Conservation (phyloP, 2,113 vertebrate species). For the Columbina picui region DNA sequence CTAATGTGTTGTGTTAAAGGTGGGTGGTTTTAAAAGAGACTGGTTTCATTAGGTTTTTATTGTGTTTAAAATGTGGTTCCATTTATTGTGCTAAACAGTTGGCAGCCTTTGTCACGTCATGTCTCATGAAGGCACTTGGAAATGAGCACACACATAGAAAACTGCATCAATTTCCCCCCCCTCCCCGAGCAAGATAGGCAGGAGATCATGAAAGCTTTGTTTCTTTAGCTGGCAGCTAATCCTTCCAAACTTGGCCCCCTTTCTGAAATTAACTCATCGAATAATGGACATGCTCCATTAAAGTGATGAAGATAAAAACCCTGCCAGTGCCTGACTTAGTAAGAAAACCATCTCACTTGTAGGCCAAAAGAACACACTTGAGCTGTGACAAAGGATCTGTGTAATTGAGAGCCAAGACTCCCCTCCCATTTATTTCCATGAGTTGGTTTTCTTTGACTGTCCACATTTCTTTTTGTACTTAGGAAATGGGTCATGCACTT, state of each 20-base stretch:
- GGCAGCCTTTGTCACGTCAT: constrained; percentile 35
- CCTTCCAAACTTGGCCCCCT: constrained; percentile 50
- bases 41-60: constrained; percentile 57
- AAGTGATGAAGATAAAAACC: constrained; percentile 66
- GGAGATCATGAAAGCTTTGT: constrained; percentile 56
- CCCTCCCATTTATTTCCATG: background rate
- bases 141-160: constrained; percentile 48
- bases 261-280: constrained; percentile 66
- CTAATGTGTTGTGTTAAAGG: constrained; percentile 17
- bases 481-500: background rate
- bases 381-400: constrained; percentile 47
- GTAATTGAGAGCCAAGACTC: constrained; percentile 42
- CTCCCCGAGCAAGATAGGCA: constrained; percentile 43
- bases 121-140: constrained; percentile 58
- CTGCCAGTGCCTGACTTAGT: constrained; percentile 58
- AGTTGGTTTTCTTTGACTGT: constrained; percentile 10
- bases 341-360: constrained; percentile 11
- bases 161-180: constrained; percentile 33
- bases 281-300: constrained; percentile 69
- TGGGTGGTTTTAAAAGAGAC: constrained; percentile 46
- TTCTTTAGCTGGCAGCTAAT: constrained; percentile 59
- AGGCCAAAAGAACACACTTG: constrained; percentile 58
- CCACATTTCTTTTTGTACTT: background rate
- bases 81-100: constrained; percentile 62
- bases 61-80: constrained; percentile 56